Conservation (phyloP, 2,113 vertebrate genomes). For the Centropus bengalensis region DNA sequence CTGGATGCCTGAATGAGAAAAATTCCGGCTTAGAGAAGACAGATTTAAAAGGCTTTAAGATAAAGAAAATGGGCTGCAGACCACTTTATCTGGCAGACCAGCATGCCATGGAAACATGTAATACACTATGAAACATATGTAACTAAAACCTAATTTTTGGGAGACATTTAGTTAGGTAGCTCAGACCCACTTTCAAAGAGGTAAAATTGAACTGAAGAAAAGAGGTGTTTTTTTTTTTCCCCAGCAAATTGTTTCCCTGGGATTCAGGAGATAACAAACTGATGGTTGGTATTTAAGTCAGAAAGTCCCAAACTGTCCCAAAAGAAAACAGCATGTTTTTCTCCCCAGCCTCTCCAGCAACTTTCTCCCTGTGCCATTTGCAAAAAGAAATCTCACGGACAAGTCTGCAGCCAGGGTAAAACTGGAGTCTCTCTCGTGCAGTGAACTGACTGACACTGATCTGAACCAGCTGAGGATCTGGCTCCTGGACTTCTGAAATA, state of each 20-base stretch:
- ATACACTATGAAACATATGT: conserved; percentile 52
- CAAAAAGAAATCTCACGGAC: not conserved
- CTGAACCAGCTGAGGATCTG: not conserved
- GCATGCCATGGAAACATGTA: conserved; percentile 52
- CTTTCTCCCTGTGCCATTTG: not conserved
- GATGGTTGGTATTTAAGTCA: conserved; percentile 6
- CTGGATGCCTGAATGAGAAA: conserved; percentile 60
- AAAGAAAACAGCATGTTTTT: conserved; percentile 10
- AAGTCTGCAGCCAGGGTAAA: not conserved
- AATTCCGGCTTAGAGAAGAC: conserved; percentile 51
- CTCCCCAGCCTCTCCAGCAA: not conserved
- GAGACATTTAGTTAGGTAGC: conserved; percentile 26
- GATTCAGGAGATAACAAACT: conserved; percentile 21
- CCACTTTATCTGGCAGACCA: conserved; percentile 61
- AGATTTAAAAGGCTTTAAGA: conserved; percentile 67
- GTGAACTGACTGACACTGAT: not conserved
- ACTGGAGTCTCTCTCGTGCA: not conserved
- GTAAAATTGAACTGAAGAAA: conserved; percentile 26
- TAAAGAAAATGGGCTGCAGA: conserved; percentile 60
- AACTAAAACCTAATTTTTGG: conserved; percentile 55
- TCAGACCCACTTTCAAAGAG: conserved; percentile 42
- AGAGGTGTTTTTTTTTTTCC: conserved; percentile 30
- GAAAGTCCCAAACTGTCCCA: not conserved
- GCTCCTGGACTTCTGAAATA: conserved; percentile 8
- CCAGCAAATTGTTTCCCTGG: not conserved